Evolutionary conservation across 2,888 invertebrate species (phyloP).

Genomic region (Polydrusus pterygomalis): DNA sequence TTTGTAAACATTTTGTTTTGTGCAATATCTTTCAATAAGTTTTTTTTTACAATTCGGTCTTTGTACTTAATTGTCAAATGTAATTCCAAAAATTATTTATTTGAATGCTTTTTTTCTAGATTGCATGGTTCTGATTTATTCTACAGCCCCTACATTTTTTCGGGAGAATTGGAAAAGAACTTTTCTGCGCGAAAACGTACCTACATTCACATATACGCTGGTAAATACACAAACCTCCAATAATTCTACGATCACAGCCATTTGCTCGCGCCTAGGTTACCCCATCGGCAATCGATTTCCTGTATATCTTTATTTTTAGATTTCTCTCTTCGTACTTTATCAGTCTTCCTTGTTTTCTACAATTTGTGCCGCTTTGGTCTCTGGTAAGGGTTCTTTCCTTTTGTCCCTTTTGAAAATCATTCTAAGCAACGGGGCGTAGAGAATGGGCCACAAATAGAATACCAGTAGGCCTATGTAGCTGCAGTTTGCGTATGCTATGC

Average conservation of each 20-base stretch:
- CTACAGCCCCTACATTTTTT: too few species aligned
- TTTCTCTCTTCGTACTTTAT: neutral
- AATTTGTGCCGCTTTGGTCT: neutral
- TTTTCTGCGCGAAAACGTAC: too few species aligned
- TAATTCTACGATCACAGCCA: constrained; percentile 10
- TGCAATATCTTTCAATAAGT: too few species aligned
- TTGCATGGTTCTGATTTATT: too few species aligned
- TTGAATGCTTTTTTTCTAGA: too few species aligned
- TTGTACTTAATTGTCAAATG: too few species aligned
- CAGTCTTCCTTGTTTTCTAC: constrained; percentile 6
- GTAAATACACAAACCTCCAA: neutral
- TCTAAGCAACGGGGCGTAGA: constrained; percentile 73
- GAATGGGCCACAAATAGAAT: constrained; percentile 79
- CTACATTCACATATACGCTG: too few species aligned
- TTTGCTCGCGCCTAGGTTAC: neutral
- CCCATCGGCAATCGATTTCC: neutral
- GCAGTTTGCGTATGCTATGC: constrained; percentile 77
- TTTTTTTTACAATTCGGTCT: too few species aligned
- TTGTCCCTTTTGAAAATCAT: constrained; percentile 54
- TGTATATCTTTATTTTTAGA: neutral
- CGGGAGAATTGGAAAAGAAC: too few species aligned
- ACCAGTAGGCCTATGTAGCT: constrained; percentile 82
- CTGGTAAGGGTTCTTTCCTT: neutral
- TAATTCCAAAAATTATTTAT: too few species aligned
- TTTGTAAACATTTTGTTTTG: too few species aligned